Base-by-base conservation (phyloP, 2,888 invertebrate species). In the Synergus gifuensis region DNA sequence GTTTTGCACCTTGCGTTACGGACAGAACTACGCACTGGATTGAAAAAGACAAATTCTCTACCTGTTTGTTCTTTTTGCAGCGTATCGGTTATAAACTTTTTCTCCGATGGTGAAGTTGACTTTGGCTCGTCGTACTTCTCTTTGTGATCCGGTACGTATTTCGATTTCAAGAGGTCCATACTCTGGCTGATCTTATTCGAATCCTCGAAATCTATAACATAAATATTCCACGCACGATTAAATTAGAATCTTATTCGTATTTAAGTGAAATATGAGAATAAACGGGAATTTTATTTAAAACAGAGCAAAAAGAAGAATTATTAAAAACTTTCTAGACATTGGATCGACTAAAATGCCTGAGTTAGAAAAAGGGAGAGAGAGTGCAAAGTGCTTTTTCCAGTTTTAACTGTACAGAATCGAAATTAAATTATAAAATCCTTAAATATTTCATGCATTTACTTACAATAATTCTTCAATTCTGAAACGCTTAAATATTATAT, bases 41-140 rank as follows among this genome's bases (percentile, higher is more conserved):
- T 54, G 18, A 76, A 42, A 78, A 73, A 28, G 62, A 78, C 78
- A 54, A 80, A 18, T 60, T 44, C 64, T 22, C 18, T 91, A 91
- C 92, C 91, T 91, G 89, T 87, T 83, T 90, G 89, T 82, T 91
- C 89, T 82, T 90, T 90, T 83, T 90, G 88, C 78, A 90, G 85
- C 22, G 89, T 90, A 80, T 91, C 91, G n/a, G 87, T 86, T 82
- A 92, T 90, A 83, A 91, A 88, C 86, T 92, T 91, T 77, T 88
- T 86, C 83, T 92, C 90, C 4, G 86, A 84, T 3, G 92, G 91
- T 18, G 92, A 91, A 3, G 87, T 87, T 4, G 89, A 87, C 79
- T 91, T 91, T 18, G 91, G 91, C 76, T 89, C 87, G 80, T 92
- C 92, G 76, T 85, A 84, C 81, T 92, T 92, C 77, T 92, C 92